These are phyloP conservation scores for Chlorodrepanis virens DNA, from an alignment of 2,113 vertebrate species.

Conservation along the genomic window DNA sequence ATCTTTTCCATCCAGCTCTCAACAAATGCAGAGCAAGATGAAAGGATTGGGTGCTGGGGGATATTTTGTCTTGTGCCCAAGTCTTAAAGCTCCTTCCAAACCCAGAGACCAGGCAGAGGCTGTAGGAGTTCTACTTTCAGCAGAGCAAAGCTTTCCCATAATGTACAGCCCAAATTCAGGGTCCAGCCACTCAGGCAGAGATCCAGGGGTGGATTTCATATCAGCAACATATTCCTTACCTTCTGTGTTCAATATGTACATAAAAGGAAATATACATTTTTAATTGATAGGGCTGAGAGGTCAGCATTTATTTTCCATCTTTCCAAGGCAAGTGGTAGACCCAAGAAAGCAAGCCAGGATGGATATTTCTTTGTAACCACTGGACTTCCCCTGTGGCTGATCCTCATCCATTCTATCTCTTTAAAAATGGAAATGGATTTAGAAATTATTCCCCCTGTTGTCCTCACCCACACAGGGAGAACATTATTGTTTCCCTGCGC, in stretches of 20 bases:
- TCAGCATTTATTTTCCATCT: not conserved
- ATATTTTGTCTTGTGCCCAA: not conserved
- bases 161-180: rapidly evolving
- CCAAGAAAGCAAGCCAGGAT: not conserved
- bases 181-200: not conserved
- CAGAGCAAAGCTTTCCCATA: not conserved
- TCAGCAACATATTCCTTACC: not conserved
- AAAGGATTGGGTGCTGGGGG: not conserved
- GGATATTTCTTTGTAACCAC: not conserved
- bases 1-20: not conserved
- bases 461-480: not conserved
- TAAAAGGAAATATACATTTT: not conserved
- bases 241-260: not conserved
- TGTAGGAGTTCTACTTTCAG: not conserved
- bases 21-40: not conserved
- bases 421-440: not conserved
- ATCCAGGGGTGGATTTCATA: not conserved
- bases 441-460: not conserved
- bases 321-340: not conserved
- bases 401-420: not conserved
- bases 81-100: not conserved
- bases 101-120: not conserved
- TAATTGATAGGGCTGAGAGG: not conserved
- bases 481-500: not conserved
- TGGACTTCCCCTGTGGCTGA: not conserved